These are phyloP conservation scores for Cydia splendana DNA, from an alignment of 1,140 invertebrate genomes.

Conservation along the genomic window DNA sequence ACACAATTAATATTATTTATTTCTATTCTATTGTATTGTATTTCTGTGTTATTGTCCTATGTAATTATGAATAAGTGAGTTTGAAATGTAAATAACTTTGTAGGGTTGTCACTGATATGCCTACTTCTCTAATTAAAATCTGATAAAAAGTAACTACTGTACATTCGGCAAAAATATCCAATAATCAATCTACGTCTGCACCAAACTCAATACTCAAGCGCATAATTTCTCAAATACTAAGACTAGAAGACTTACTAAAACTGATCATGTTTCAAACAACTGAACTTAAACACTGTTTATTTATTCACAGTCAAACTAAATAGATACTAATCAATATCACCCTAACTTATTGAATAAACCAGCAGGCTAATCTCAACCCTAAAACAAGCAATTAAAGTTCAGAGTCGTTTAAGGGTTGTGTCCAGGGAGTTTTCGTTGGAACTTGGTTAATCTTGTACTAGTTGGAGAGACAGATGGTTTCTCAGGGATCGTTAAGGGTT, in stretches of 20 bases:
- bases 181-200: not conserved
- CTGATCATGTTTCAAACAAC: conserved; percentile 25
- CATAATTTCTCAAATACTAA: not conserved
- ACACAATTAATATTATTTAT: too few species aligned
- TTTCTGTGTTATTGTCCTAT: too few species aligned
- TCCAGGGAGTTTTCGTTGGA: conserved; percentile 1
- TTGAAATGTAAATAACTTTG: too few species aligned
- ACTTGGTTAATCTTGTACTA: conserved; percentile 30
- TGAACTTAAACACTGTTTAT: conserved; percentile 6
- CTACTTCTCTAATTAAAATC: too few species aligned
- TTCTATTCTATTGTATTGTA: too few species aligned
- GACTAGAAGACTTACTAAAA: not conserved
- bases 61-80: too few species aligned
- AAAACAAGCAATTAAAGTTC: not conserved
- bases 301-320: conserved; percentile 28
- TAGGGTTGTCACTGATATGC: too few species aligned
- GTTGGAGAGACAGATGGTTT: conserved; percentile 24
- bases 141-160: too few species aligned
- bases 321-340: conserved; percentile 29
- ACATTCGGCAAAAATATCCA: not conserved
- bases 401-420: not conserved
- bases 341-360: conserved; percentile 13
- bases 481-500: conserved; percentile 20
- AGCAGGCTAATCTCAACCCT: not conserved
- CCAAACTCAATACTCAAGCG: not conserved